Evolutionary conservation across 1,140 invertebrate species (phyloP), one percentile per base, ranked within the genome.

Genomic region (Matsumurasca onukii): DNA sequence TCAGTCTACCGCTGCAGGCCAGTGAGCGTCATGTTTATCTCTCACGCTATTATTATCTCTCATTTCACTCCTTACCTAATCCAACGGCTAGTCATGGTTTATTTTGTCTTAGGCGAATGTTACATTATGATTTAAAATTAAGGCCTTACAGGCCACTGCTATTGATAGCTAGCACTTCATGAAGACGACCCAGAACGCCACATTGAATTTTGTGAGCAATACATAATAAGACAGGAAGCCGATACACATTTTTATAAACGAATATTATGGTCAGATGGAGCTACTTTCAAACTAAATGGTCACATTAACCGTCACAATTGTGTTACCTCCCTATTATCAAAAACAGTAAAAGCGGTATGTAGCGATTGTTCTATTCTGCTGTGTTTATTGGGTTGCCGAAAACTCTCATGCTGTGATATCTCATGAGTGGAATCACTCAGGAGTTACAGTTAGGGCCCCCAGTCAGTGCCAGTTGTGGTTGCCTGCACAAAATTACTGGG

Each of bases 311-410:
- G 57, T 20, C 57, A 61, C 57, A 61, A 61, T 61, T 61, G 57
- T 61, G 57, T 61, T 61, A 24, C 20, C 30, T 61, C n/a, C n/a
- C n/a, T n/a, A n/a, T n/a, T n/a, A n/a, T n/a, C n/a, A n/a, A n/a
- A n/a, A n/a, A n/a, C n/a, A n/a, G n/a, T n/a, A n/a, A n/a, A n/a
- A n/a, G n/a, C n/a, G n/a, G n/a, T n/a, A n/a, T n/a, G n/a, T n/a
- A n/a, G n/a, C n/a, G n/a, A n/a, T n/a, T n/a, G n/a, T n/a, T n/a
- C n/a, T n/a, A n/a, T n/a, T n/a, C n/a, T n/a, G n/a, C n/a, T 67
- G 65, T 55, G 49, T 67, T 55, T 67, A 67, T 49, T 67, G 65
- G 65, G 63, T 22, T 22, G 49, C 49, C 49, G 49, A 51, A 51
- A 12, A 51, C 49, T 22, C 49, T 17, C 49, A 12, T 22, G 49